These are phyloP conservation scores for Lasioglossum figueresi DNA, from an alignment of 2,888 invertebrate species.

Conservation along the genomic window DNA sequence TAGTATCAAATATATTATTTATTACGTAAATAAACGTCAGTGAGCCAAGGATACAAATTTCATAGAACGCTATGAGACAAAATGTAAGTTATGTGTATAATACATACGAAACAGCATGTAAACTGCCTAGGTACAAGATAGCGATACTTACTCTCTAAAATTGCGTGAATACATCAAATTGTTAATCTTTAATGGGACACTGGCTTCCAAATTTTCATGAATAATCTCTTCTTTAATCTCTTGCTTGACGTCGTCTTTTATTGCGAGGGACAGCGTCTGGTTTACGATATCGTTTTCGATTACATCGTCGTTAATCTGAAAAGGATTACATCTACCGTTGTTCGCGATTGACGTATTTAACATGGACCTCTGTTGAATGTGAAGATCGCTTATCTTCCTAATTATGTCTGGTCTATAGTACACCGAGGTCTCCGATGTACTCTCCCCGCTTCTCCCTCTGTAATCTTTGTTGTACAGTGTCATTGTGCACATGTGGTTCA, in stretches of 20 bases:
- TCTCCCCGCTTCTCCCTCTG: constrained; percentile 43
- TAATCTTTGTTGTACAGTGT: constrained; percentile 68
- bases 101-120: constrained; percentile 19
- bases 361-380: constrained; percentile 12
- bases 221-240: constrained; percentile 25
- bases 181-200: background rate
- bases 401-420: constrained; percentile 63
- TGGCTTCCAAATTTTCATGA: background rate
- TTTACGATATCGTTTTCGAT: constrained; percentile 56
- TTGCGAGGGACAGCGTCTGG: constrained; percentile 56
- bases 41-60: constrained; percentile 11
- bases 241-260: constrained; percentile 40
- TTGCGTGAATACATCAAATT: constrained; percentile 66
- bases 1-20: constrained; percentile 39
- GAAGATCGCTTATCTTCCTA: constrained; percentile 54
- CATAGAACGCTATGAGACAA: background rate
- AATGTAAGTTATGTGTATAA: background rate
- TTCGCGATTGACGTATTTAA: background rate
- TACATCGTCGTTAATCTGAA: background rate
- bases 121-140: background rate
- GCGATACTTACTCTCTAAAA: constrained; percentile 75
- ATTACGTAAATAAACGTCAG: constrained; percentile 39
- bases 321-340: background rate
- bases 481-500: constrained; percentile 65
- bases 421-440: constrained; percentile 59